Percentiles rank a stretch among this genome's conserved stretches.
These are phyloP conservation scores for Brachionus plicatilis DNA, from an alignment of 1,140 invertebrate species.

Conservation along the genomic window DNA sequence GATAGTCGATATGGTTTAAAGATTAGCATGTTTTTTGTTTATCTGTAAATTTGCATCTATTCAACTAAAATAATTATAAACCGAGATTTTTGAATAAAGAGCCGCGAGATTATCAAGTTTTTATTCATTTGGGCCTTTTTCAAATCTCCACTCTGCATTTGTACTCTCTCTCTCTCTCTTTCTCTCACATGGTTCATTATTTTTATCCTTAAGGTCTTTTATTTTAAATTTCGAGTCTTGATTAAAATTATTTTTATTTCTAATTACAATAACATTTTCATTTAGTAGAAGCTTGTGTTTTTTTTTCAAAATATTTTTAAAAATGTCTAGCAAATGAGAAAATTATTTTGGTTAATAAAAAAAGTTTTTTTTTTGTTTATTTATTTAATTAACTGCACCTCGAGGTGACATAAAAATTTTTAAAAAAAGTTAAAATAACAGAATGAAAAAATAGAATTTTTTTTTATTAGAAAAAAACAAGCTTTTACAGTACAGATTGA, in stretches of 20 bases:
- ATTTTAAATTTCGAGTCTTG: no score
- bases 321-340: no score
- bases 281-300: not conserved
- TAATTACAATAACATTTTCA: not conserved
- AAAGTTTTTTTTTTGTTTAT: no score
- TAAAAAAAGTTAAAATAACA: no score
- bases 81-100: not conserved
- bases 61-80: not conserved
- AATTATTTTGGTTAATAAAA: no score
- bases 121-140: not conserved
- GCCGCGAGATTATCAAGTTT: not conserved
- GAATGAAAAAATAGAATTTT: no score
- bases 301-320: no score
- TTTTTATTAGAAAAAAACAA: no score
- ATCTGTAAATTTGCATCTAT: not conserved
- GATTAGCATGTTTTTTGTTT: conserved; percentile 1
- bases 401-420: no score
- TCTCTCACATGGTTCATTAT: not conserved
- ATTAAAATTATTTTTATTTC: no score
- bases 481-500: no score
- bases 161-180: not conserved
- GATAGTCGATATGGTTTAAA: not conserved
- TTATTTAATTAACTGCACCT: no score
- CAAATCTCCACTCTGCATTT: not conserved
- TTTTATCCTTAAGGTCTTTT: not conserved